phyloP scores from a whole-genome alignment of 2,888 invertebrate species.

The Beris morrisii region DNA sequence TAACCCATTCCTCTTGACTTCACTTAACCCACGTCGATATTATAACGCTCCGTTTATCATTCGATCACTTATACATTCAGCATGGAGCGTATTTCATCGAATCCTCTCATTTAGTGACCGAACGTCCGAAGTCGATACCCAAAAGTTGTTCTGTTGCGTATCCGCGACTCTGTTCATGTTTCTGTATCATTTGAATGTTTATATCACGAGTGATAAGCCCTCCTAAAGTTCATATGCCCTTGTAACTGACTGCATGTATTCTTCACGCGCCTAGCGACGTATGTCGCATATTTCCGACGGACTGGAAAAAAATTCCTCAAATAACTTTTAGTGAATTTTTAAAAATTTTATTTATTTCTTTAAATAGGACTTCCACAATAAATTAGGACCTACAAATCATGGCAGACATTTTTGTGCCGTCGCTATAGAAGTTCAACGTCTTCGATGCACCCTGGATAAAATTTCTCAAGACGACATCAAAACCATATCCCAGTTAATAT shows the following conservation, averaged over 20 bases:
- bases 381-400: neutral
- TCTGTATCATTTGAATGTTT: too few species aligned
- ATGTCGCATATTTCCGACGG: neutral
- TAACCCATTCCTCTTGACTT: too few species aligned
- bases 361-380: too few species aligned
- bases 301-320: neutral
- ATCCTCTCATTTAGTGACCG: too few species aligned
- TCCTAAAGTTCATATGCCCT: neutral
- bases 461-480: neutral
- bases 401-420: neutral
- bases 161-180: too few species aligned
- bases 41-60: too few species aligned
- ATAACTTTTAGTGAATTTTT: neutral
- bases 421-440: neutral
- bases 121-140: too few species aligned
- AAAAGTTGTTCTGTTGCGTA: too few species aligned
- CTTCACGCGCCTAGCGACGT: neutral
- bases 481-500: neutral
- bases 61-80: too few species aligned
- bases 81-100: too few species aligned
- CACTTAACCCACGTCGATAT: too few species aligned
- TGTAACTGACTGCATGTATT: neutral
- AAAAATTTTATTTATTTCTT: too few species aligned
- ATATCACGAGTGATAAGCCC: neutral
- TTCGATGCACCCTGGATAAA: neutral